Base-by-base conservation (phyloP, 2,113 vertebrate genomes). In the Dolichallabes microphthalmus region DNA sequence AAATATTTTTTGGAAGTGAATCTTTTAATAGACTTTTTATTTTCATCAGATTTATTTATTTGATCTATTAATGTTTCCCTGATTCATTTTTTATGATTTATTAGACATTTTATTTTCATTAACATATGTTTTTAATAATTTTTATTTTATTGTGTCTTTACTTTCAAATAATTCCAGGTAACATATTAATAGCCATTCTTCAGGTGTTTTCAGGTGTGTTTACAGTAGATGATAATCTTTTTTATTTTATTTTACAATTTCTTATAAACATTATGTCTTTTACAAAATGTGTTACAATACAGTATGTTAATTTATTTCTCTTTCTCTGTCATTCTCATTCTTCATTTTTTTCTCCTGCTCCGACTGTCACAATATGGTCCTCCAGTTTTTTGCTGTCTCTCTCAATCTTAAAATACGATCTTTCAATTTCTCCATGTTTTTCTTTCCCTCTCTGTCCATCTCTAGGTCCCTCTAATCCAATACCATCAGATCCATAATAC, bases 401-500 rank as follows among this genome's bases (percentile, higher is more conserved):
- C n/a, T n/a, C 22, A 11, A 66, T 80, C 27, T 83, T 55, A 19
- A n/a, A 53, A 58, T 32, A 32, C 32, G 9, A n/a, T 71, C 69
- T 35, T 35, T 57, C 63, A 0, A 50, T 53, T 52, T 35, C 66
- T 53, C 30, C 14, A 52, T 52, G 17, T 4, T 86, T 73, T 60
- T 76, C 73, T 68, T 77, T 80, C 76, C 86, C 86, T 83, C 60
- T 88, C 71, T 90, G 71, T 85, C 87, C 66, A 80, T 89, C 87
- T 81, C 88, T 90, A 93, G 93, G 76, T 92, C 91, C 78, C 82
- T 88, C 86, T 93, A 93, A 93, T 94, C 93, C 93, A 87, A 92
- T 89, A 90, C 92, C 93, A 94, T 94, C 93, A 90, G 91, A 89
- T 91, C 88, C 88, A 90, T 95, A 94, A 94, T 93, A 90, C 86